Evolutionary conservation across 2,797 vertebrate genomes (phyloP), one percentile per base, ranked within the genome.

Genomic region (Cephalopachus bancanus): DNA sequence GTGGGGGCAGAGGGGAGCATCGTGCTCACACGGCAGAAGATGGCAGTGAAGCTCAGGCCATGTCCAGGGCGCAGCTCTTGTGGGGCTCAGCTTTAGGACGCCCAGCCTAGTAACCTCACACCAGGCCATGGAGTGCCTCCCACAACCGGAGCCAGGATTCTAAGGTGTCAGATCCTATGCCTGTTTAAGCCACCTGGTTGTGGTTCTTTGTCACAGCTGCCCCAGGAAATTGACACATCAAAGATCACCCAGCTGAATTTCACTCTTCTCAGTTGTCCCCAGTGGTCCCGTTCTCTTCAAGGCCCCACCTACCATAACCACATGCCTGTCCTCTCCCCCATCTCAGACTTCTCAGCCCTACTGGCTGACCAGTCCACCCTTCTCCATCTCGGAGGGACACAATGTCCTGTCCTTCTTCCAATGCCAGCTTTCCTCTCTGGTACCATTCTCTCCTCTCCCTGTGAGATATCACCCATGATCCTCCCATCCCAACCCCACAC

Each of bases 401-500:
- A 71, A 30, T 3, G 7, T 51, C 62, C 44, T 9, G 10, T 17
- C 37, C 17, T 26, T 10, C 33, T 59, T 93, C 26, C 55, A 57
- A 83, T 91, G 65, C 49, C 67, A 12, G 2, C 16, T 16, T 15
- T 78, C 67, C 51, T 76, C 60, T 17, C 7, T 3, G 74, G 17
- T 0, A 1, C 7, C 30, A 44, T 44, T 65, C 78, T 74, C 65
- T n/a, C 33, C 53, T 74, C 37, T 14, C 88, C 62, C 88, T 59
- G 30, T 17, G 53, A 87, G 59, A 72, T 49, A 7, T 59, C 22
- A 2, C 14, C 44, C 33, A 3, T 8, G 20, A 26, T 9, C 26
- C 5, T 24, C 19, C 28, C 2, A 0, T 59, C 7, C 44, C 7
- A 5, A 12, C 17, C 28, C 33, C 14, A 19, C 0, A 11, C 44